Conservation (phyloP, 2,888 invertebrate species). For the Ennomos quercinarius region DNA sequence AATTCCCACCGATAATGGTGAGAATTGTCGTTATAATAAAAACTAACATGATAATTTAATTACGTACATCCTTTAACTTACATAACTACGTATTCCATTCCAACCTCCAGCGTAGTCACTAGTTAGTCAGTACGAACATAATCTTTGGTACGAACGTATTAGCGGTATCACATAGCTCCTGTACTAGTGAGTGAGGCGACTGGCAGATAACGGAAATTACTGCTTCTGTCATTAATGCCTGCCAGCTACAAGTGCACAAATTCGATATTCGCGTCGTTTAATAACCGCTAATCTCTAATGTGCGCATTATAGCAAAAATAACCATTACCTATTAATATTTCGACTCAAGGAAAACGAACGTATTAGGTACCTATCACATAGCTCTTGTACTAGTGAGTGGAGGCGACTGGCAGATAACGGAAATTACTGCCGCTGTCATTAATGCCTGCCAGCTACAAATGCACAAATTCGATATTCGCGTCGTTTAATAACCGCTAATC, state of each 20-base stretch:
- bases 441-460: constrained; percentile 46
- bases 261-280: constrained; percentile 54
- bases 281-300: constrained; percentile 41
- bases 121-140: too few relatives aligned
- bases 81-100: too few relatives aligned
- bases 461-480: constrained; percentile 58
- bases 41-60: too few relatives aligned
- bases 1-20: too few relatives aligned
- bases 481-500: constrained; percentile 41
- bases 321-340: constrained; percentile 28
- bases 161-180: constrained; percentile 6
- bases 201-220: constrained; percentile 74
- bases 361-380: not conserved
- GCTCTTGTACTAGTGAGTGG: constrained; percentile 16
- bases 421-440: constrained; percentile 57
- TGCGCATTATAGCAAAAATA: constrained; percentile 20
- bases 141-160: too few relatives aligned
- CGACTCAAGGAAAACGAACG: constrained; percentile 27
- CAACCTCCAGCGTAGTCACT: too few relatives aligned
- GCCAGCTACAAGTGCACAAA: constrained; percentile 51
- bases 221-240: constrained; percentile 40
- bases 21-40: too few relatives aligned
- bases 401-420: constrained; percentile 64
- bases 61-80: too few relatives aligned
- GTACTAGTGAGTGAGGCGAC: constrained; percentile 29